Conservation (phyloP, 2,113 vertebrate genomes). For the Xyrauchen texanus region DNA sequence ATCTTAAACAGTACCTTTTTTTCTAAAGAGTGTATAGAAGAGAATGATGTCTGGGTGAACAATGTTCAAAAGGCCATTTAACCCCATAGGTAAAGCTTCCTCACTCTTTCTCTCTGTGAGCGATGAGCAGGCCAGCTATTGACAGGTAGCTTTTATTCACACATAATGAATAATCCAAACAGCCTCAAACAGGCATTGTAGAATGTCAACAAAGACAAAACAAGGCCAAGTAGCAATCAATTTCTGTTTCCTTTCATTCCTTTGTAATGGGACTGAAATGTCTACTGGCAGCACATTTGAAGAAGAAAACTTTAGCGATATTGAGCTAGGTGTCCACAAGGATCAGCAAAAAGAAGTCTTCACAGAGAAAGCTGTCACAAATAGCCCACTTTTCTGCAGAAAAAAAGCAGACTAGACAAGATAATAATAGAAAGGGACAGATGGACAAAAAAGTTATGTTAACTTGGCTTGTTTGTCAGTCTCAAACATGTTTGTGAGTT, state of each 20-base stretch:
- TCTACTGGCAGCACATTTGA: slow-evolving; percentile 12
- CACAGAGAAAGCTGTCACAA: slow-evolving; percentile 26
- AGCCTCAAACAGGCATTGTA: background rate
- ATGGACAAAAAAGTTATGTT: background rate
- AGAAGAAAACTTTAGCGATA: slow-evolving; percentile 12
- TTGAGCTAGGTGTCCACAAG: slow-evolving; percentile 12
- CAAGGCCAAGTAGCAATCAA: slow-evolving; percentile 69
- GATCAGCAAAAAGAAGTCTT: background rate
- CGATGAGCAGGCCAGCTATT: background rate
- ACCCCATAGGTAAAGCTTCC: background rate
- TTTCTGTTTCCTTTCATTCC: slow-evolving; percentile 56
- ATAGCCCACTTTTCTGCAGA: background rate
- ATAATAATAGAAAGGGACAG: background rate
- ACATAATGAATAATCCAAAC: slow-evolving; percentile 13
- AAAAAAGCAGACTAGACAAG: background rate
- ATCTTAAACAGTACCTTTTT: no score
- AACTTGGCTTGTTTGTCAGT: slow-evolving; percentile 19
- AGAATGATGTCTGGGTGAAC: background rate
- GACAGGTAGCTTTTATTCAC: slow-evolving; percentile 47
- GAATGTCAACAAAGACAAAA: slow-evolving; percentile 40
- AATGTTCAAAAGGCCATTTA: slow-evolving; percentile 13
- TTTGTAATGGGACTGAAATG: slow-evolving; percentile 39
- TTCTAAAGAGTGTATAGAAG: no score
- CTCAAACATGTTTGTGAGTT: background rate
- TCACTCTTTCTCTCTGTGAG: background rate